Conservation (phyloP, 2,888 invertebrate species). For the Scrobipalpa costella region DNA sequence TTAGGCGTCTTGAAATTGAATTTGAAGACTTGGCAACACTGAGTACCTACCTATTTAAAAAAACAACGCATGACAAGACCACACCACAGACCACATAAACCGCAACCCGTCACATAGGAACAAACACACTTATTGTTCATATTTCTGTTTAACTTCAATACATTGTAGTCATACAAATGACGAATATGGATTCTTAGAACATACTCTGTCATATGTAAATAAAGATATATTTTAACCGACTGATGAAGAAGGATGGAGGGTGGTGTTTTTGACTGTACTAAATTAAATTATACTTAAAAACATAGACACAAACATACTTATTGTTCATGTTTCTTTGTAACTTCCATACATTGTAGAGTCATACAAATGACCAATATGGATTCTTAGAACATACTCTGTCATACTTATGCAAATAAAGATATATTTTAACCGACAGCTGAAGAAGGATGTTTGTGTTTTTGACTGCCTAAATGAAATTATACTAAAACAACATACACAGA, state of each 20-base stretch:
- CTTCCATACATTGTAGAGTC: slow-evolving; percentile 1
- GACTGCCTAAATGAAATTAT: too few relatives aligned
- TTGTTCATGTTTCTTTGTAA: neutral
- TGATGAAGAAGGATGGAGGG: too few relatives aligned
- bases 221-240: neutral
- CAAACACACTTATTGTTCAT: slow-evolving; percentile 1
- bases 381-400: neutral
- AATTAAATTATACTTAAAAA: too few relatives aligned
- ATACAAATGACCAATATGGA: neutral
- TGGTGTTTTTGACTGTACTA: too few relatives aligned
- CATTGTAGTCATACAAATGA: neutral
- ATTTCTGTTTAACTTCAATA: neutral
- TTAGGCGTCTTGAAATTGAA: too few relatives aligned
- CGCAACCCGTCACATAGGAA: neutral
- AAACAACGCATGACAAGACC: too few relatives aligned
- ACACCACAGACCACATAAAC: neutral
- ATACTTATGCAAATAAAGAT: neutral
- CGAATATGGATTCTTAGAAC: neutral
- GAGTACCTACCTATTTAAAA: too few relatives aligned
- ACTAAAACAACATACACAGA: too few relatives aligned
- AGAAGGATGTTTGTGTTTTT: too few relatives aligned
- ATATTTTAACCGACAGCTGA: too few relatives aligned
- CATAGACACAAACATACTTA: neutral
- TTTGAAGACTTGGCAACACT: too few relatives aligned
- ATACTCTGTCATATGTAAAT: neutral